Evolutionary conservation across 2,113 vertebrate genomes (phyloP), one percentile per base, ranked within the genome.

Genomic region (Trogon melanurus): DNA sequence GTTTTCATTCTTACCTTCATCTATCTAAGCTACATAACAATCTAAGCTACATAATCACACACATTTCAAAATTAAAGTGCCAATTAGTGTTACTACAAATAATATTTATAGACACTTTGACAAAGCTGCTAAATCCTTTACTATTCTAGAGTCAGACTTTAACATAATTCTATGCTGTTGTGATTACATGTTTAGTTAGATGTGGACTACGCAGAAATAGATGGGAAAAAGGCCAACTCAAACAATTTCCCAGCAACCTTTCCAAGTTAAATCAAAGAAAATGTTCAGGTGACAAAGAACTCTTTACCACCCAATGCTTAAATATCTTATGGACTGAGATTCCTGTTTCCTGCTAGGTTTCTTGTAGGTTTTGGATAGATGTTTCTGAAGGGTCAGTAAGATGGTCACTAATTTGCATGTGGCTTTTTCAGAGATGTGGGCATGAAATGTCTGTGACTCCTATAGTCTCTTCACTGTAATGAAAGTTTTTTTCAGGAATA

Each of bases 241-340:
- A 94, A 93, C 62, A 65, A 60, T 92, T 95, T 96, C 93, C 60
- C 86, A 89, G 60, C 16, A 88, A 64, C 7, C 2, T 51, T 95
- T 95, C 91, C 89, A 96, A 96, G 86, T 79, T 79, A 92, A 93
- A 95, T 94, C 57, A 80, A 91, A 89, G 53, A 41, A 94, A 89
- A 22, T 78, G 27, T 86, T 88, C 10, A 12, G 44, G 81, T 3
- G 50, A 95, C 89, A 95, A 96, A 93, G 94, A 93, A 34, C 56
- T 87, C 91, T 95, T 95, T 96, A 95, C 79, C 69, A 95, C 87
- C 69, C 48, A 86, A 6, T 50, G 45, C 73, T 92, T 92, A 87
- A 85, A 72, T 75, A 71, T 89, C 53, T 17, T 78, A 78, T 80
- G 80, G 89, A 89, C 48, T 92, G 62, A 89, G 48, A 89, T 95